Evolutionary conservation across 2,888 invertebrate species (phyloP).

Genomic region (Thereva unica): DNA sequence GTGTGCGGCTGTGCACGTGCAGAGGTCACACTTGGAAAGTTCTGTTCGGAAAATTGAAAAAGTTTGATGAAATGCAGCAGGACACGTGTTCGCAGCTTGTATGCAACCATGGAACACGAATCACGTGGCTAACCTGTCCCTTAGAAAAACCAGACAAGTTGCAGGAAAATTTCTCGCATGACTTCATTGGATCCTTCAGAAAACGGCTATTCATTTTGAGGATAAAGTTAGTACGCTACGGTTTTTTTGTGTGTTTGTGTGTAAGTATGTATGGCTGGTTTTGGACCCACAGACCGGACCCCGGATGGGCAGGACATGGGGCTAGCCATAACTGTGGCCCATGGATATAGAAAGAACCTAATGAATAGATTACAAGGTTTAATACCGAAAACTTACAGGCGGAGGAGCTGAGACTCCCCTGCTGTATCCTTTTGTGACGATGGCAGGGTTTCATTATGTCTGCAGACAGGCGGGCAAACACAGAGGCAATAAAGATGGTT

Average conservation of each 20-base stretch:
- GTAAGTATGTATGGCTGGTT: background rate
- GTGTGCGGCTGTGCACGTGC: constrained; percentile 3
- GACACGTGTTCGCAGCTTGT: constrained; percentile 18
- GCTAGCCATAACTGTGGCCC: constrained; percentile 11
- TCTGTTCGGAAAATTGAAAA: constrained; percentile 23
- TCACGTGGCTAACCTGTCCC: constrained; percentile 16
- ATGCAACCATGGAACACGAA: constrained; percentile 6
- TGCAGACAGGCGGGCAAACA: constrained; percentile 9
- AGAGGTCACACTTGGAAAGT: constrained; percentile 10
- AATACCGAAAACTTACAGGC: constrained; percentile 14
- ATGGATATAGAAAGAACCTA: constrained; percentile 13
- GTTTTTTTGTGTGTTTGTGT: background rate
- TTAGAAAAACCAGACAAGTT: constrained; percentile 3
- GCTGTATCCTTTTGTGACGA: constrained; percentile 6
- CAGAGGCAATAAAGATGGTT: constrained; percentile 15
- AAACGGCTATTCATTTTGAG: background rate
- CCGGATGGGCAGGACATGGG: background rate
- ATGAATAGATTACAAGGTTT: constrained; percentile 28
- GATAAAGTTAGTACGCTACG: background rate
- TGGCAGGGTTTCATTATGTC: background rate
- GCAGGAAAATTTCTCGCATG: constrained; percentile 18
- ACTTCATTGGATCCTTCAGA: constrained; percentile 6
- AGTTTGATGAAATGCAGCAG: constrained; percentile 19
- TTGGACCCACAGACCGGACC: background rate
- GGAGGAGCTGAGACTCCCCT: background rate